Evolutionary conservation across 2,113 vertebrate species (phyloP).

Genomic region (Oreotrochilus melanogaster): DNA sequence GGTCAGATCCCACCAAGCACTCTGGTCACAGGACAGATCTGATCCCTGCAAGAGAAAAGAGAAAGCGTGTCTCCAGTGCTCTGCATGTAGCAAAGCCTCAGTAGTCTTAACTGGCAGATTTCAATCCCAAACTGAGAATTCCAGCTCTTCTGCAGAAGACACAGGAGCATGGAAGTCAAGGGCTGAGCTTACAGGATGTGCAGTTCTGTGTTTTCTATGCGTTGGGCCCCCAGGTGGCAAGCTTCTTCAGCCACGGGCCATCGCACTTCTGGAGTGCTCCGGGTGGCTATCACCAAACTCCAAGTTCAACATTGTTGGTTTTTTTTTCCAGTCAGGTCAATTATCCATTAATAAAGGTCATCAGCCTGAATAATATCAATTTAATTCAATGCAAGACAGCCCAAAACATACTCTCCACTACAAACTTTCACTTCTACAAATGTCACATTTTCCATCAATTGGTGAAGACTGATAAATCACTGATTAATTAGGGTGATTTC

Average conservation of each 20-base stretch:
- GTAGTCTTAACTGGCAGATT: background rate
- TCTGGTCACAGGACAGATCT: too few relatives aligned
- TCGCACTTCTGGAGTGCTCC: background rate
- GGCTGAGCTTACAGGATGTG: background rate
- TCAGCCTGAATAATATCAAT: background rate
- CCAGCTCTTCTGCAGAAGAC: background rate
- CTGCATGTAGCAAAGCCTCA: background rate
- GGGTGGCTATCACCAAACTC: background rate
- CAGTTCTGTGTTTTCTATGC: background rate
- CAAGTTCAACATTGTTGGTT: background rate
- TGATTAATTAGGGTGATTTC: background rate
- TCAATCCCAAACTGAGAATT: background rate
- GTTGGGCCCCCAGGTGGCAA: background rate
- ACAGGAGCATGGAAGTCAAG: background rate
- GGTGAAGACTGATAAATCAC: background rate
- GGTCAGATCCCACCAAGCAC: background rate
- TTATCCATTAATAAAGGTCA: background rate
- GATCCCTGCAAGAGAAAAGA: background rate
- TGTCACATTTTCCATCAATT: background rate
- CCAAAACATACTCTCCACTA: background rate
- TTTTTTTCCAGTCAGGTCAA: background rate
- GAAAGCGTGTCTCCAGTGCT: background rate
- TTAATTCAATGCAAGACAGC: background rate
- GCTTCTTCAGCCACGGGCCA: background rate
- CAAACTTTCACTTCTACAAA: background rate